Evolutionary conservation across 92 coral and sea anemone species (phyloP).

Genomic region (Paragorgia papillata): DNA sequence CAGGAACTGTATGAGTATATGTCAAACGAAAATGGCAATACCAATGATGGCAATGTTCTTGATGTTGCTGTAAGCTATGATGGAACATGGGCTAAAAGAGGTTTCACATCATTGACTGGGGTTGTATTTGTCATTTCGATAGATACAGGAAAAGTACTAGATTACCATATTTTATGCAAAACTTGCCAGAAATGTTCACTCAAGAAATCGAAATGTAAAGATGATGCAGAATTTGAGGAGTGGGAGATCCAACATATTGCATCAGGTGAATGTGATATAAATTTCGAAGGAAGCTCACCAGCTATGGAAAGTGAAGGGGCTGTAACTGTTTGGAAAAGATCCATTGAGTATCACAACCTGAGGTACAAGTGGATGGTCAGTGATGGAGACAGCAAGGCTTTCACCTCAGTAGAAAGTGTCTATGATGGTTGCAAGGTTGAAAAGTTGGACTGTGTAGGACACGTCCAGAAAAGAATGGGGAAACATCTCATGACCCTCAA

Average conservation of each 20-base stretch:
- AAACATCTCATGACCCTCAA: constrained; percentile 42
- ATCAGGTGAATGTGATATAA: constrained; percentile 22
- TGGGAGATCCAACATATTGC: constrained; percentile 24
- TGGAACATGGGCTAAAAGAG: constrained; percentile 52
- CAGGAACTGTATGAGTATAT: not conserved
- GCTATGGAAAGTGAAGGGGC: constrained; percentile 50
- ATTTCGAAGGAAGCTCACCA: constrained; percentile 35
- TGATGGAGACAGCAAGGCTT: too few relatives aligned
- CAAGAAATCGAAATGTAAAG: constrained; percentile 22
- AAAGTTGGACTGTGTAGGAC: constrained; percentile 60
- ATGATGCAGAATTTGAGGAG: constrained; percentile 14
- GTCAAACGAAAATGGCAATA: not conserved
- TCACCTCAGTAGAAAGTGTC: not conserved
- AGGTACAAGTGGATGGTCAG: too few relatives aligned
- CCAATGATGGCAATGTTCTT: not conserved
- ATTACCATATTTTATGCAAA: constrained; percentile 32
- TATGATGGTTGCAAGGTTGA: constrained; percentile 49
- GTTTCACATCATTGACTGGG: constrained; percentile 20
- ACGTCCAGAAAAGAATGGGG: too few relatives aligned
- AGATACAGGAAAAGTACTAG: constrained; percentile 39
- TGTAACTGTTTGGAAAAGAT: too few relatives aligned
- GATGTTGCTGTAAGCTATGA: constrained; percentile 37
- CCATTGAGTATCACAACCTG: too few relatives aligned
- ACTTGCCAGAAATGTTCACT: constrained; percentile 24
- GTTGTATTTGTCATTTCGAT: constrained; percentile 26